These are phyloP conservation scores for Drosophila lutescens DNA, from an alignment of 2,888 invertebrate genomes.

Conservation along the genomic window DNA sequence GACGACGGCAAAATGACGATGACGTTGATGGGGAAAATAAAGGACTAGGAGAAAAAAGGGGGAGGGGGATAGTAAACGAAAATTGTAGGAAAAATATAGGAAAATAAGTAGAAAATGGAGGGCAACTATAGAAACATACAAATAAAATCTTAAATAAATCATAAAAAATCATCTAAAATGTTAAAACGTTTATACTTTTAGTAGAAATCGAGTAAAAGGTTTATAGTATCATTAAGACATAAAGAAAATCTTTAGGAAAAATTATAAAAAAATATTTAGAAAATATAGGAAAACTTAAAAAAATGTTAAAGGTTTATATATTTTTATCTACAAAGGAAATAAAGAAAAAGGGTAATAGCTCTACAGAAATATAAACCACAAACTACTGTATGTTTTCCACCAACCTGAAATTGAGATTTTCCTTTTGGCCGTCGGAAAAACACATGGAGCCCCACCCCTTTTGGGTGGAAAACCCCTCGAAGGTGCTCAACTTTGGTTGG, in stretches of 20 bases:
- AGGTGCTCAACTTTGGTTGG: slow-evolving; percentile 83
- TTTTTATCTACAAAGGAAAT: too few relatives aligned
- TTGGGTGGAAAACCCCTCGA: slow-evolving; percentile 61
- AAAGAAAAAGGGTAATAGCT: too few relatives aligned
- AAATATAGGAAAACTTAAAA: slow-evolving; percentile 8
- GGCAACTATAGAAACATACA: neutral
- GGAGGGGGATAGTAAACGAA: neutral
- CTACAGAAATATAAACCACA: too few relatives aligned
- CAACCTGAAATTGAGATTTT: neutral
- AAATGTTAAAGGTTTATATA: too few relatives aligned
- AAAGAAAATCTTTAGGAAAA: slow-evolving; percentile 36
- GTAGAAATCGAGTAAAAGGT: neutral
- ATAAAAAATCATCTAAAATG: neutral
- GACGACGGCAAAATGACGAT: slow-evolving; percentile 27
- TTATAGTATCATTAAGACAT: slow-evolving; percentile 18
- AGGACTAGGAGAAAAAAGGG: neutral
- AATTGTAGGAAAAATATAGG: neutral
- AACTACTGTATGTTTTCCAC: neutral
- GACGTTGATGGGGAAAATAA: slow-evolving; percentile 38
- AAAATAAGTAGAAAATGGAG: slow-evolving; percentile 16
- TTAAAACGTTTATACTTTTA: neutral
- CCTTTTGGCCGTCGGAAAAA: slow-evolving; percentile 71
- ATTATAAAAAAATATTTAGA: slow-evolving; percentile 3
- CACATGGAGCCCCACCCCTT: slow-evolving; percentile 19
- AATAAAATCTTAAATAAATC: neutral